Evolutionary conservation across 1,140 invertebrate species (phyloP), one percentile per base, ranked within the genome.

Genomic region (Philotrypesis tridentata): DNA sequence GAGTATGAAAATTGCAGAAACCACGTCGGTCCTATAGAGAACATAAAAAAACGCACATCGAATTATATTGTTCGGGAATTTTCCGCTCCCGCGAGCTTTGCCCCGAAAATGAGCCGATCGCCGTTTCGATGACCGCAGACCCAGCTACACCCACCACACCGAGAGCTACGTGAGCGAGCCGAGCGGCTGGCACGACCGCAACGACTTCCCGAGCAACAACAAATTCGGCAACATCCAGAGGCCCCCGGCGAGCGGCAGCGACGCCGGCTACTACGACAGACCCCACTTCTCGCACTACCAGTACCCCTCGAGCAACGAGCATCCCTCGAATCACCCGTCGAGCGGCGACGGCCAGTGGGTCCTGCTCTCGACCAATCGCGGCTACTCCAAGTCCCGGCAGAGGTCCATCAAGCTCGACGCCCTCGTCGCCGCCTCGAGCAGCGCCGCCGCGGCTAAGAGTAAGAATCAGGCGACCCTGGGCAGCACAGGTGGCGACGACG

Each of bases 281-380:
- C 91, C 90, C 21, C 82, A 87, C 31, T 90, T 90, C 65, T 89
- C 91, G 0, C 89, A 92, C n/a, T 92, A 92, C 80, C 86, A 91
- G 14, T 92, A 92, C 72, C 86, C 88, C 0, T 67, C 75, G 21
- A 80, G 3, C 67, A 63, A 43, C 31, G 71, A 87, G 29, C 90
- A 92, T 85, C 91, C 93, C 0, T 87, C 90, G 21, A 91, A 91
- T 5, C 92, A 95, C 86, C 94, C 95, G 2, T 91, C 92, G 0
- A 93, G 92, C 82, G 94, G 95, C 1, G 94, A 96, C 79, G 95
- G 95, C 0, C 93, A 95, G 79, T 96, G 95, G 95, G 93, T 96
- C 2, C 89, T 96, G 0, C 87, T 96, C 8, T 96, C 95, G 0
- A 95, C 95, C 1, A 96, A 95, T 12, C 95, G 95, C 89, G 95